Conservation (phyloP, 2,113 vertebrate species). For the Macaca mulatta region DNA sequence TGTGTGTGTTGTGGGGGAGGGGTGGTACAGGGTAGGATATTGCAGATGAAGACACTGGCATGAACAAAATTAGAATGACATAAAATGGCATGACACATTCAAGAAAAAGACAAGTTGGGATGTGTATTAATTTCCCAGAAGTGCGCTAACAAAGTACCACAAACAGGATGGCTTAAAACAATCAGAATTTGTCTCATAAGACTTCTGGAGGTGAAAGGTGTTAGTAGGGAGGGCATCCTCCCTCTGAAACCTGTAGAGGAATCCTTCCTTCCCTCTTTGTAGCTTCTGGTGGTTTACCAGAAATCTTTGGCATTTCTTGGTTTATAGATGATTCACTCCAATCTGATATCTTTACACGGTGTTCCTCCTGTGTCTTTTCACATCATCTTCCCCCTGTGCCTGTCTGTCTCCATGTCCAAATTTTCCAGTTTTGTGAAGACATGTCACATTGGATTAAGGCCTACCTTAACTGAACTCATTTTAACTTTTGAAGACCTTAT, state of each 20-base stretch:
- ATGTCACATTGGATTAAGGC: too few species aligned
- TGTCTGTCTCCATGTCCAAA: neutral
- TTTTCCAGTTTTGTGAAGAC: neutral
- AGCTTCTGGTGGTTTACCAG: neutral
- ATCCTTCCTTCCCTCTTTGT: neutral
- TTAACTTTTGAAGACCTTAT: neutral
- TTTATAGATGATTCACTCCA: neutral
- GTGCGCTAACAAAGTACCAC: neutral
- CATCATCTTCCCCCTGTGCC: neutral
- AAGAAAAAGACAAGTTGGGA: neutral
- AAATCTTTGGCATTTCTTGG: neutral
- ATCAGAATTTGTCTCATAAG: neutral
- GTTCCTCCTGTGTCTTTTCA: neutral
- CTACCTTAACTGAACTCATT: neutral
- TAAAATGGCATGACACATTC: neutral
- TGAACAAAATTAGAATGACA: neutral
- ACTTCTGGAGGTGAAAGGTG: neutral
- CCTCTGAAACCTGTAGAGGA: neutral
- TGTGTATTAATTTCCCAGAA: neutral
- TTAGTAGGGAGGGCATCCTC: neutral
- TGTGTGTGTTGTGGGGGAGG: too few species aligned
- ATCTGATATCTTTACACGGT: neutral
- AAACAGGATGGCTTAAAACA: neutral
- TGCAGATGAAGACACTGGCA: neutral
- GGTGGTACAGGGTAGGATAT: neutral